A percentile compares a stretch with the other conserved stretches of the same genome.
Conservation (phyloP, 2,797 vertebrate genomes). For the Aldrovandia affinis region DNA sequence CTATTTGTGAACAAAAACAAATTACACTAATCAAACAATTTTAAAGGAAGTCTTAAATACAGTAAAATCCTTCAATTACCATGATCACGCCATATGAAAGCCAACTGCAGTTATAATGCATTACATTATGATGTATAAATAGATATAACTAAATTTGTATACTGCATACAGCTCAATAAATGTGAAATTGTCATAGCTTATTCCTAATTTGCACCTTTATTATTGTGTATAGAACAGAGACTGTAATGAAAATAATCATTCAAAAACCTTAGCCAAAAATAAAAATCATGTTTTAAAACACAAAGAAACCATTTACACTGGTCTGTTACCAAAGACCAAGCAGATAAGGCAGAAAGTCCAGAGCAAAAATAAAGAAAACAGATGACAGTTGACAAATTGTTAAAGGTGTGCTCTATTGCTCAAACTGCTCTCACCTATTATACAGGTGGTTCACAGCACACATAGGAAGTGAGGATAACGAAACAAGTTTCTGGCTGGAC, state of each 20-base stretch:
- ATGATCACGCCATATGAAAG: background rate
- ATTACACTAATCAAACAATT: constrained; percentile 4
- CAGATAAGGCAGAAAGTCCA: background rate
- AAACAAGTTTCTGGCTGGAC: background rate
- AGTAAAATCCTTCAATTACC: background rate
- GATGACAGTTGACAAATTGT: background rate
- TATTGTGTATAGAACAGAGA: background rate
- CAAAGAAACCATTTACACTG: background rate
- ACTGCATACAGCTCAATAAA: background rate
- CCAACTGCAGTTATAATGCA: background rate
- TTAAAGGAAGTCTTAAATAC: background rate
- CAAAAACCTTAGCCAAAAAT: background rate
- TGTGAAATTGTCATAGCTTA: background rate
- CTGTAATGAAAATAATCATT: background rate
- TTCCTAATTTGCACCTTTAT: background rate
- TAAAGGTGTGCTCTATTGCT: background rate
- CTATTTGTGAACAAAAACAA: background rate
- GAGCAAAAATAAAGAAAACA: background rate
- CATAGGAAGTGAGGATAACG: background rate
- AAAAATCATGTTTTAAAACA: background rate
- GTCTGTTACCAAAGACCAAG: background rate
- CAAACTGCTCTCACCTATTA: background rate
- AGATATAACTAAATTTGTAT: background rate
- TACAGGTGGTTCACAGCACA: background rate
- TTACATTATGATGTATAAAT: background rate